A percentile compares a stretch with the other conserved stretches of the same genome.
Evolutionary conservation across 64 coral and sea anemone genomes (phyloP).

Genomic region (Anthopleura sola): DNA sequence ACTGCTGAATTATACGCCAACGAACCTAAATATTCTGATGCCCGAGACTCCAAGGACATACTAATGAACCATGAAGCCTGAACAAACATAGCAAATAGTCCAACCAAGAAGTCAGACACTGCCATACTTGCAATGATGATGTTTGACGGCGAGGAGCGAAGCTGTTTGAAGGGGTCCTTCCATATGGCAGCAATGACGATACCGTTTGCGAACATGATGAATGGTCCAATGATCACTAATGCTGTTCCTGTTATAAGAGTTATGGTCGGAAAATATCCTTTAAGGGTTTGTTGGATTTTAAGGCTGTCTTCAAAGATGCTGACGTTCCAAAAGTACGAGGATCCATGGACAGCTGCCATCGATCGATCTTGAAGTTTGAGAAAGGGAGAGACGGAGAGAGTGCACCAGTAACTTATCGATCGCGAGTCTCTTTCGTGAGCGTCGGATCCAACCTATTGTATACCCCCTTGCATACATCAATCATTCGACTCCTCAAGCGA

Average conservation of each 20-base stretch:
- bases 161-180: slow-evolving; percentile 8
- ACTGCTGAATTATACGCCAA: background rate
- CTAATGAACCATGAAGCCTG: background rate
- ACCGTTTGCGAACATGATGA: background rate
- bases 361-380: background rate
- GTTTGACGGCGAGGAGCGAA: background rate
- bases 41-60: background rate
- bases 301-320: background rate
- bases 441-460: no score
- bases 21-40: background rate
- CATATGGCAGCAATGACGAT: slow-evolving; percentile 5
- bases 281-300: background rate
- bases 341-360: slow-evolving; percentile 1
- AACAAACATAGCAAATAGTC: background rate
- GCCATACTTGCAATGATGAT: slow-evolving; percentile 14
- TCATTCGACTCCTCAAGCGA: no score
- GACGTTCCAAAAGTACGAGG: background rate
- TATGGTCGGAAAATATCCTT: background rate
- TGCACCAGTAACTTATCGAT: background rate
- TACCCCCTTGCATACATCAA: no score
- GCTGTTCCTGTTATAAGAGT: background rate
- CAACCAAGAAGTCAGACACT: slow-evolving; percentile 2
- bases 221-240: background rate
- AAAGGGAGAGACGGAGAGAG: background rate
- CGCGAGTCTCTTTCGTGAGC: background rate